Conservation (phyloP, 2,888 invertebrate genomes). For the Ariolimax columbianus region DNA sequence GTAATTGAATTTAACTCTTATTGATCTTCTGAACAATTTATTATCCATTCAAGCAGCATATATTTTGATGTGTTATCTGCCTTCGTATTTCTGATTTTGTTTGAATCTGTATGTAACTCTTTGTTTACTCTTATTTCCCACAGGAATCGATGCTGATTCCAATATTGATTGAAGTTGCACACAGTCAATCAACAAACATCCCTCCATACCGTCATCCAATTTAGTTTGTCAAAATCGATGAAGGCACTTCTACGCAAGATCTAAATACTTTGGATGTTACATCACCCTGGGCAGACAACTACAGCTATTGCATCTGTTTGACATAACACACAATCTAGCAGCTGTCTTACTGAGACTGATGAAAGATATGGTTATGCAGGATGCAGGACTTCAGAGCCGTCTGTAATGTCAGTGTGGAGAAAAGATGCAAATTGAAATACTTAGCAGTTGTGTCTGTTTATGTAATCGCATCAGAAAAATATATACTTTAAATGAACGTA, state of each 20-base stretch:
- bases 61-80: no score
- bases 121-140: not conserved
- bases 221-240: not conserved
- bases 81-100: no score
- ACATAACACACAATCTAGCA: not conserved
- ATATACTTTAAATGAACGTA: not conserved
- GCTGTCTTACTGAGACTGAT: not conserved
- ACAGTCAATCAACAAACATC: not conserved
- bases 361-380: not conserved
- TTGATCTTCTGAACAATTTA: no score
- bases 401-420: not conserved
- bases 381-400: not conserved
- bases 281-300: not conserved
- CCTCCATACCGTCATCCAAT: not conserved
- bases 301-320: not conserved
- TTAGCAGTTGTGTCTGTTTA: not conserved
- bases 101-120: not conserved
- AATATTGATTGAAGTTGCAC: not conserved
- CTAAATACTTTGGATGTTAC: not conserved
- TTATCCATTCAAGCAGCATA: no score
- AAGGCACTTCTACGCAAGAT: not conserved
- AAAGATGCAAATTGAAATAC: not conserved
- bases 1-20: no score
- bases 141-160: not conserved
- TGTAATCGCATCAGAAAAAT: not conserved